Percentiles rank a stretch among this genome's conserved stretches.
These are phyloP conservation scores for Alcedo quadribrachys DNA, from an alignment of 2,797 vertebrate species.

Conservation along the genomic window DNA sequence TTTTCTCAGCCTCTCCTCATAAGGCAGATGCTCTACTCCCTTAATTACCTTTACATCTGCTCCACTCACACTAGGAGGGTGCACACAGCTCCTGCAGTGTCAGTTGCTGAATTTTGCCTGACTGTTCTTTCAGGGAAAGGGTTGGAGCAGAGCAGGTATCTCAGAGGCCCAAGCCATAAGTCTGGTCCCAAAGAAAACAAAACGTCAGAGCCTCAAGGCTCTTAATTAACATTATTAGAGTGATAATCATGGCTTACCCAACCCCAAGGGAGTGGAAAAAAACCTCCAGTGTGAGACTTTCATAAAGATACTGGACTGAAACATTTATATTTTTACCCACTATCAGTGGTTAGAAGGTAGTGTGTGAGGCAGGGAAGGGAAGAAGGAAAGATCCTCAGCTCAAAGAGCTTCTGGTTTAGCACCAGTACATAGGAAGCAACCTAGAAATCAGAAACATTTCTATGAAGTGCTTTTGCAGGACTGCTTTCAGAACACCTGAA, in stretches of 20 bases:
- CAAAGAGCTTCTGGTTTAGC: background rate
- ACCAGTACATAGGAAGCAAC: background rate
- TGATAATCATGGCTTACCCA: conserved; percentile 27
- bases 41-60: background rate
- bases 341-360: background rate
- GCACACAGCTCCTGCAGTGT: background rate
- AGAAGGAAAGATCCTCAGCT: background rate
- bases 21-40: too few relatives aligned
- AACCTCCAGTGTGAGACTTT: background rate
- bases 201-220: conserved; percentile 3
- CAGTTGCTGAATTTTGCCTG: background rate
- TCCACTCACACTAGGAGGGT: background rate
- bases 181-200: conserved; percentile 64
- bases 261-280: conserved; percentile 62
- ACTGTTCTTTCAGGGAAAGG: background rate
- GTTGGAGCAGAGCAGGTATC: background rate
- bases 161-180: background rate
- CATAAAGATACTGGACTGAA: conserved; percentile 21
- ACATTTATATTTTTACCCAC: conserved; percentile 6
- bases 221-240: conserved; percentile 55
- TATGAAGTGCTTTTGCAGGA: background rate
- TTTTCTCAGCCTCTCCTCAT: too few relatives aligned
- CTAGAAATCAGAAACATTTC: background rate
- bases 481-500: background rate
- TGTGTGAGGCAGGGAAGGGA: background rate